A percentile compares a stretch with the other conserved stretches of the same genome.
These are phyloP conservation scores for Pomatostomus ruficeps DNA, from an alignment of 2,113 vertebrate species.

Conservation along the genomic window DNA sequence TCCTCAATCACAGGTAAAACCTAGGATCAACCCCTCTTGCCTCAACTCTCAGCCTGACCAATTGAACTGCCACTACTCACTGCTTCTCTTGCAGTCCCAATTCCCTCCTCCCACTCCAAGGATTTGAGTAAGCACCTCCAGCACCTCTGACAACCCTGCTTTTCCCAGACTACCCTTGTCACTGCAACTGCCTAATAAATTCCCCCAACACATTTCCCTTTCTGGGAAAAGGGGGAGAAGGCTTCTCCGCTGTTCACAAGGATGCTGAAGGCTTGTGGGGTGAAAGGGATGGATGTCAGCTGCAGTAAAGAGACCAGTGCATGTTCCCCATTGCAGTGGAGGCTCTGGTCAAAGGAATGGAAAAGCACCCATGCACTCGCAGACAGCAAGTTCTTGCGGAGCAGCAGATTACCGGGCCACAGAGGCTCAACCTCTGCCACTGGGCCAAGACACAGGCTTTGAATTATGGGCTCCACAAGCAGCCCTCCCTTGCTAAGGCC, in stretches of 20 bases:
- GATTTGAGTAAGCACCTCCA: background rate
- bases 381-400: background rate
- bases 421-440: background rate
- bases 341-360: background rate
- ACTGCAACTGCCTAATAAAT: background rate
- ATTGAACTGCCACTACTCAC: background rate
- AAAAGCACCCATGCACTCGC: fast-evolving
- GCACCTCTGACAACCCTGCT: background rate
- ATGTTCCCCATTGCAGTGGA: background rate
- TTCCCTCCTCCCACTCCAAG: background rate
- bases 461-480: background rate
- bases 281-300: background rate
- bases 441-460: background rate
- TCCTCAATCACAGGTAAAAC: background rate
- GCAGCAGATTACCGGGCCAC: background rate
- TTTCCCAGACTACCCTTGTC: background rate
- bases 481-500: background rate
- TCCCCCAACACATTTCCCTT: background rate
- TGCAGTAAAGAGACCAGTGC: background rate
- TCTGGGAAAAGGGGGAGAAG: background rate
- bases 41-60: background rate
- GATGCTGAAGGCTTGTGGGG: background rate
- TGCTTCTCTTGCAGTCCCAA: background rate
- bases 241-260: background rate
- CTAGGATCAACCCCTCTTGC: background rate